Evolutionary conservation across 2,797 vertebrate species (phyloP).

Genomic region (Muscicapa striata): DNA sequence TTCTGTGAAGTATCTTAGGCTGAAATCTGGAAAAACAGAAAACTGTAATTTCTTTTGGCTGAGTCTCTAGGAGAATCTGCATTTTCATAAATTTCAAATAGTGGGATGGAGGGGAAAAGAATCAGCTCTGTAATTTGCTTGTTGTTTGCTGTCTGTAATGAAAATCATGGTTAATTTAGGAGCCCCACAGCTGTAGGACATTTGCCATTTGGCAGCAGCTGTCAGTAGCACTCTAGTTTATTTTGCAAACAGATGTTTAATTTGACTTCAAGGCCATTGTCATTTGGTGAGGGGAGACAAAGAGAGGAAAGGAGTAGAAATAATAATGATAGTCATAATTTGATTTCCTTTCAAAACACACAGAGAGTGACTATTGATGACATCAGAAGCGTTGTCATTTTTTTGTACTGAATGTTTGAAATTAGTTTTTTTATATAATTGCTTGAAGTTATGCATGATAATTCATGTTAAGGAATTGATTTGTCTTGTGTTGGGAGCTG

Average conservation of each 20-base stretch:
- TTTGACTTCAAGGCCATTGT: constrained; percentile 73
- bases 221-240: constrained; percentile 72
- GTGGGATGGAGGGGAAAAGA: neutral
- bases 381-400: constrained; percentile 57
- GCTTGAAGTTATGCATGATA: neutral
- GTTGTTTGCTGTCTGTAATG: constrained; percentile 68
- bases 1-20: neutral
- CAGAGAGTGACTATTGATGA: constrained; percentile 56
- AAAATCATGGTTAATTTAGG: constrained; percentile 77
- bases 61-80: neutral
- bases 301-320: constrained; percentile 66
- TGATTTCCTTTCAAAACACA: constrained; percentile 67
- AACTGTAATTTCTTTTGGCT: neutral
- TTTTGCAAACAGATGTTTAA: constrained; percentile 82
- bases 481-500: neutral
- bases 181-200: constrained; percentile 73
- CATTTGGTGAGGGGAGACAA: constrained; percentile 67
- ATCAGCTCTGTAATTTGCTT: constrained; percentile 47
- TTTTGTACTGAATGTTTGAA: constrained; percentile 43
- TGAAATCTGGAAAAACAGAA: neutral
- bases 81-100: constrained; percentile 22
- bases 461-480: neutral
- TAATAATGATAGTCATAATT: constrained; percentile 72
- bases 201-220: constrained; percentile 75
- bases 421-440: neutral